Conservation (phyloP, 2,113 vertebrate species). For the Psophia crepitans region DNA sequence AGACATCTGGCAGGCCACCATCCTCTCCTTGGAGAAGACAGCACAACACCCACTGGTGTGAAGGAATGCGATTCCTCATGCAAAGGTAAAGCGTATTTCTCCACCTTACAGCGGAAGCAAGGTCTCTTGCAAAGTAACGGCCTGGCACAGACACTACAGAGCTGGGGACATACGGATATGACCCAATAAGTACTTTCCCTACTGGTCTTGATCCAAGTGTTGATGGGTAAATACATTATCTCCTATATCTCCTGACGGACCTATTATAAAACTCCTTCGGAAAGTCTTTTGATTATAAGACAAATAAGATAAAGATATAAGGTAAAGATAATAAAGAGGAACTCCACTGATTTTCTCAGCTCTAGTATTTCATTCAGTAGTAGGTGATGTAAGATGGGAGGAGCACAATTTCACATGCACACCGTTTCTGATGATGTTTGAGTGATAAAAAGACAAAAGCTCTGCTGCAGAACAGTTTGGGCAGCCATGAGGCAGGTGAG, state of each 20-base stretch:
- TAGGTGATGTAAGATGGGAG: background rate
- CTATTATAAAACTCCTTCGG: background rate
- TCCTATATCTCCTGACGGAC: background rate
- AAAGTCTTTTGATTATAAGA: background rate
- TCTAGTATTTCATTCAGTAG: background rate
- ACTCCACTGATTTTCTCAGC: background rate
- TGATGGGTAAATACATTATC: background rate
- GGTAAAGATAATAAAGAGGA: background rate
- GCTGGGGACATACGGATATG: background rate
- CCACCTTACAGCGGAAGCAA: background rate
- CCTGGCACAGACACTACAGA: background rate
- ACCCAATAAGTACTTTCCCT: background rate
- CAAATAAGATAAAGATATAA: background rate
- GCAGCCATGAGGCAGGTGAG: background rate
- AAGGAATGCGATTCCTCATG: background rate
- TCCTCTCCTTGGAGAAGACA: background rate
- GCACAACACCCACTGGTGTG: background rate
- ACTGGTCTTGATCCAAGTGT: background rate
- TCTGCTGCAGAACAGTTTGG: background rate
- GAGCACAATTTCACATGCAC: background rate
- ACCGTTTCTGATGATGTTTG: background rate
- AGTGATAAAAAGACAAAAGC: background rate
- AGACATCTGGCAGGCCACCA: background rate
- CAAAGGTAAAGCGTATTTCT: background rate
- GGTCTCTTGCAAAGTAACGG: background rate